phyloP scores from a whole-genome alignment of 2,888 invertebrate species.

The Parelbella ahira region DNA sequence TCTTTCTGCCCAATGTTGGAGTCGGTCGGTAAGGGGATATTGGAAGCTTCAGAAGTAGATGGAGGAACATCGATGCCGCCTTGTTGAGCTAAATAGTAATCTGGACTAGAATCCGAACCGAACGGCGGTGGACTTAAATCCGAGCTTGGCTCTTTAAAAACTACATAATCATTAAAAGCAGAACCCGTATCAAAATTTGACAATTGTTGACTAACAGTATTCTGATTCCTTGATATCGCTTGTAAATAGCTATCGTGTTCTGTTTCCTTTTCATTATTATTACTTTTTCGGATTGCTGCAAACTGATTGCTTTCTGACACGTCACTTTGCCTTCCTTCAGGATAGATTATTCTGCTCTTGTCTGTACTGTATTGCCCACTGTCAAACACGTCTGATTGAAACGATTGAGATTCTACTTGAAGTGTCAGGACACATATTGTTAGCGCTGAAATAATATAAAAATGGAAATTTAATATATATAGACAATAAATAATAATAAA shows the following conservation, averaged over 20 bases:
- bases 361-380: neutral
- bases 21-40: neutral
- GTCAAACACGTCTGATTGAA: neutral
- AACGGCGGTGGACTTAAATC: conserved; percentile 5
- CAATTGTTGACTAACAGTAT: neutral
- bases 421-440: conserved; percentile 10
- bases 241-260: conserved; percentile 9
- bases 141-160: neutral
- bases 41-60: neutral
- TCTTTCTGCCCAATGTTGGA: too few species aligned
- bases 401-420: conserved; percentile 5
- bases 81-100: conserved; percentile 5
- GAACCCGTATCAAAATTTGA: neutral
- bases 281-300: neutral
- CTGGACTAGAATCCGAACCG: conserved; percentile 2
- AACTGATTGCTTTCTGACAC: neutral
- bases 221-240: conserved; percentile 8
- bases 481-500: too few species aligned
- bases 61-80: too few species aligned
- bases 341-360: too few species aligned
- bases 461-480: too few species aligned
- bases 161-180: too few species aligned
- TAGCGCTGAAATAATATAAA: conserved; percentile 15
- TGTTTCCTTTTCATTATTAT: neutral
- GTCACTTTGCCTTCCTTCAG: too few species aligned